A percentile compares a stretch with the other conserved stretches of the same genome.
Conservation (phyloP, 2,888 invertebrate genomes). For the Philereme transversata region DNA sequence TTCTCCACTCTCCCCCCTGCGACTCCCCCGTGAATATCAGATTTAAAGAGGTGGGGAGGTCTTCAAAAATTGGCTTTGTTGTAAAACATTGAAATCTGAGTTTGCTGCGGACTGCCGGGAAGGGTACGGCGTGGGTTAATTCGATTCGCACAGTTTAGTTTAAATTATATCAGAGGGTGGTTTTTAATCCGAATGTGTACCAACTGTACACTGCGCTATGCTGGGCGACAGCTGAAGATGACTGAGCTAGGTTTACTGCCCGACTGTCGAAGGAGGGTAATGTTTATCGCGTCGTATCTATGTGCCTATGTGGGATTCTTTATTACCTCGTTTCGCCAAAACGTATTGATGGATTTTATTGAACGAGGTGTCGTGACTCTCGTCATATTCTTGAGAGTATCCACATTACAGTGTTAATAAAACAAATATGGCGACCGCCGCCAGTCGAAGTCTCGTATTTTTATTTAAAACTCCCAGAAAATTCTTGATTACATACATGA, state of each 20-base stretch:
- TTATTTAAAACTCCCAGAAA: too few species aligned
- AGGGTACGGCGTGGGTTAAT: slow-evolving; percentile 59
- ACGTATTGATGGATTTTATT: too few species aligned
- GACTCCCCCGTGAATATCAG: slow-evolving; percentile 44
- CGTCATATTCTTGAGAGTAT: too few species aligned
- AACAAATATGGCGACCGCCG: too few species aligned
- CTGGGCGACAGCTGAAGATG: slow-evolving; percentile 38
- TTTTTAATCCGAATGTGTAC: slow-evolving; percentile 53
- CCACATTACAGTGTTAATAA: too few species aligned
- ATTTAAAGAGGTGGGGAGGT: slow-evolving; percentile 44
- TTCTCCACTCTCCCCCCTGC: slow-evolving; percentile 53
- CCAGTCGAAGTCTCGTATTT: too few species aligned
- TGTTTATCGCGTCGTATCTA: too few species aligned
- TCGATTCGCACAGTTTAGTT: slow-evolving; percentile 80
- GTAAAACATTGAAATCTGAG: slow-evolving; percentile 73
- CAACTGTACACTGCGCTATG: slow-evolving; percentile 29
- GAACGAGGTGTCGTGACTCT: too few species aligned
- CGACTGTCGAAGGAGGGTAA: too few species aligned
- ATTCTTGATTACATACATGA: too few species aligned
- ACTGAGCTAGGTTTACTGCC: slow-evolving; percentile 29
- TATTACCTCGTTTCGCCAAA: too few species aligned
- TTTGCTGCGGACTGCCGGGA: slow-evolving; percentile 44
- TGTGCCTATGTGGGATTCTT: too few species aligned
- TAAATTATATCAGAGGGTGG: slow-evolving; percentile 73
- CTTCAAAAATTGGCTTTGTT: slow-evolving; percentile 54